phyloP scores from a whole-genome alignment of 2,113 vertebrate species.

The Rafetus swinhoei region DNA sequence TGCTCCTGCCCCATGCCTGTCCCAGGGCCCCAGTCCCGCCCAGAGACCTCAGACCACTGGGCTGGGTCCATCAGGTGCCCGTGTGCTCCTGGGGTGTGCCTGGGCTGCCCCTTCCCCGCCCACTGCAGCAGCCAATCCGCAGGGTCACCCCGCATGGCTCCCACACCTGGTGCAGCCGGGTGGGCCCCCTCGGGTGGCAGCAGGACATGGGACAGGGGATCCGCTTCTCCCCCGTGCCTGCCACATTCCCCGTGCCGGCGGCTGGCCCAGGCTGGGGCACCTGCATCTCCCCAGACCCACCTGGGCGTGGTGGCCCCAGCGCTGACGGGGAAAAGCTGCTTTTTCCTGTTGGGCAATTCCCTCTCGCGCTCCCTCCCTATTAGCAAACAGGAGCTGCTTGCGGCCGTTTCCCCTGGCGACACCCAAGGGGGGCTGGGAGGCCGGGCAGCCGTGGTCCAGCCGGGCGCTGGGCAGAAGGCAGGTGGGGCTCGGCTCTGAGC shows the following conservation, averaged over 20 bases:
- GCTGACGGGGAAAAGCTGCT: not conserved
- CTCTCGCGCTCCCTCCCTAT: not conserved
- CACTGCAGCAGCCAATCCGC: not conserved
- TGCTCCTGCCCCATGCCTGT: not conserved
- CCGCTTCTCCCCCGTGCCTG: not conserved
- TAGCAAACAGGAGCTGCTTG: not conserved
- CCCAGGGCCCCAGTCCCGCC: not conserved
- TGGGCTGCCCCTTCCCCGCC: not conserved
- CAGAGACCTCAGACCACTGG: not conserved
- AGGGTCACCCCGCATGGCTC: not conserved
- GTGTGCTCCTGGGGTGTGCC: not conserved
- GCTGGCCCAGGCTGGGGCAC: not conserved
- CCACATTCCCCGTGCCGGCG: too few species aligned
- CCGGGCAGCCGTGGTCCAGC: not conserved
- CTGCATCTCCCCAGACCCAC: not conserved
- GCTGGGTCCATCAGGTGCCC: not conserved
- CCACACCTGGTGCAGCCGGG: not conserved
- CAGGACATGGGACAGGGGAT: not conserved
- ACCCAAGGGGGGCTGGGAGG: not conserved
- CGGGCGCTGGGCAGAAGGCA: not conserved
- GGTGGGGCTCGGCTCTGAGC: not conserved
- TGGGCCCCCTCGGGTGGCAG: not conserved
- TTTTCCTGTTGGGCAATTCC: not conserved
- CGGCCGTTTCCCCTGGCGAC: too few species aligned
- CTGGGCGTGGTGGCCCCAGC: not conserved